phyloP scores from a whole-genome alignment of 2,888 invertebrate species.

The Allygus modestus region DNA sequence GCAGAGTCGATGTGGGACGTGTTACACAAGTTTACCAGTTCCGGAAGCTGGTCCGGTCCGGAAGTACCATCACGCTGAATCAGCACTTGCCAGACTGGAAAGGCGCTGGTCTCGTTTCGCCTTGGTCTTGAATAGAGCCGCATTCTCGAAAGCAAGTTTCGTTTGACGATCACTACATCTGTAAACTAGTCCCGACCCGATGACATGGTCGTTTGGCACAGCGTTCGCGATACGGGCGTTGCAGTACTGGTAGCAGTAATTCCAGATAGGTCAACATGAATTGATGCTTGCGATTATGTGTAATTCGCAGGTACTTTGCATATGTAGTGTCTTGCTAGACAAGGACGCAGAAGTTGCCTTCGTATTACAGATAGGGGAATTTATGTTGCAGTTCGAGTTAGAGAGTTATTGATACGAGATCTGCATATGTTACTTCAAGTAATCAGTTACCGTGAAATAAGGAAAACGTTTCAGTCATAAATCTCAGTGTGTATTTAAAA shows the following conservation, averaged over 20 bases:
- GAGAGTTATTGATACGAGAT: no score
- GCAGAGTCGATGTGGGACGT: neutral
- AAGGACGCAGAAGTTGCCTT: neutral
- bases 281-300: neutral
- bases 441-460: no score
- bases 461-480: no score
- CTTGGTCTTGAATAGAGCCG: conserved; percentile 48
- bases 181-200: neutral
- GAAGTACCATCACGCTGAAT: neutral
- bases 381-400: no score
- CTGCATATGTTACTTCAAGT: no score
- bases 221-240: neutral
- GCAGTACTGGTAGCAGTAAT: neutral
- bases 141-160: conserved; percentile 55
- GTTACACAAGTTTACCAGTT: neutral
- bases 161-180: conserved; percentile 2
- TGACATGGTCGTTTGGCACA: conserved; percentile 29
- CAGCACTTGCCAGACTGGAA: neutral
- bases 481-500: no score
- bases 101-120: neutral
- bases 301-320: neutral
- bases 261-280: conserved; percentile 30
- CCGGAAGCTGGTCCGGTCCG: conserved; percentile 5
- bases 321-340: neutral
- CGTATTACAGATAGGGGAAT: no score